A percentile compares a stretch with the other conserved stretches of the same genome.
phyloP scores from a whole-genome alignment of 2,113 vertebrate genomes.

The Peromyscus leucopus region DNA sequence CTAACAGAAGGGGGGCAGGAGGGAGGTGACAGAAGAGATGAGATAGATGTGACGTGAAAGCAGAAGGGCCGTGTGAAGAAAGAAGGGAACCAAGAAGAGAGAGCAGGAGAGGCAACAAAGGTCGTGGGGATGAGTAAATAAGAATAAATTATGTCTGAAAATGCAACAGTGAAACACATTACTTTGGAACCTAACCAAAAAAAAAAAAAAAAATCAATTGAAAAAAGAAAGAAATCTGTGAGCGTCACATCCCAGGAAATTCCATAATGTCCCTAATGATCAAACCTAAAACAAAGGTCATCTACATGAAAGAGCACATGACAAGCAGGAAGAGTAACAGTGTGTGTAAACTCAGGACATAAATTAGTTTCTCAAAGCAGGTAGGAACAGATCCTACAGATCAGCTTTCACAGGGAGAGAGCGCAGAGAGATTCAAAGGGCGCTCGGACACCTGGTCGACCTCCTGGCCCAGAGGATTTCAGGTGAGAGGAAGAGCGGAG shows the following conservation, averaged over 20 bases:
- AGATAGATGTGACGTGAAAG: not conserved
- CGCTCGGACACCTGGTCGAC: not conserved
- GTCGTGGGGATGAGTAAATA: no score
- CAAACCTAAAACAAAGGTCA: not conserved
- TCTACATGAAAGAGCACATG: not conserved
- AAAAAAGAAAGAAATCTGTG: not conserved
- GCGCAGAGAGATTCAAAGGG: not conserved
- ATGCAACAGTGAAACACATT: not conserved
- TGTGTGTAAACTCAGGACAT: not conserved
- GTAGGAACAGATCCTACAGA: not conserved
- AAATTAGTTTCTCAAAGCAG: constrained; percentile 8
- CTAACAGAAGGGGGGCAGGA: not conserved
- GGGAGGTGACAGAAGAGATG: no score
- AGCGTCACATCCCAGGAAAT: not conserved
- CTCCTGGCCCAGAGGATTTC: not conserved
- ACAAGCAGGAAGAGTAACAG: not conserved
- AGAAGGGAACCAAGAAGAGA: not conserved
- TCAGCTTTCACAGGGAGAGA: not conserved
- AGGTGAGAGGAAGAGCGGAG: not conserved
- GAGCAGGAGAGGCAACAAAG: not conserved
- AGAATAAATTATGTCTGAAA: not conserved
- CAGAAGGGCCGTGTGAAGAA: not conserved
- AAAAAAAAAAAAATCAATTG: not conserved
- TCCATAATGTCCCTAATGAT: not conserved
- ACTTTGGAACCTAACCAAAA: not conserved